Evolutionary conservation across 2,888 invertebrate genomes (phyloP).

Genomic region (Scrobipalpa costella): DNA sequence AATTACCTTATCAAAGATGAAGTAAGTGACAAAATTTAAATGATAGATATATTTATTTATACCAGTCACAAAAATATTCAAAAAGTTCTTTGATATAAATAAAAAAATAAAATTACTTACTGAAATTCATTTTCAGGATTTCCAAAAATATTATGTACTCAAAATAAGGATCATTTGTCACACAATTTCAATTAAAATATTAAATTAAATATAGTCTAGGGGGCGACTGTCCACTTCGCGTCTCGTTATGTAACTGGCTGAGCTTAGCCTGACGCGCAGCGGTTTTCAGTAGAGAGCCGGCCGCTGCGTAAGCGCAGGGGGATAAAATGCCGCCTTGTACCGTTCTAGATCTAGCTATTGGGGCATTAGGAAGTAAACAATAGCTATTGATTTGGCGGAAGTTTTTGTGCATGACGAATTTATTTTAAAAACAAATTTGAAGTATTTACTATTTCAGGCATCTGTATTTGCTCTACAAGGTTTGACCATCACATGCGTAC

Average conservation of each 20-base stretch:
- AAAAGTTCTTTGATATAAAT: neutral
- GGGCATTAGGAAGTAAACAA: neutral
- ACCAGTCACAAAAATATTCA: no score
- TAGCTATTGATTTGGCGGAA: no score
- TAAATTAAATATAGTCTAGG: neutral
- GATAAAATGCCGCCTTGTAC: constrained; percentile 8
- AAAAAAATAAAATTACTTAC: constrained; percentile 7
- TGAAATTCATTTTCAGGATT: neutral
- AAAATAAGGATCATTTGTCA: neutral
- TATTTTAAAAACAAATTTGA: no score
- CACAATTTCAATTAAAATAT: neutral
- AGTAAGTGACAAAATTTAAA: no score
- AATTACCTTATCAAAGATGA: no score
- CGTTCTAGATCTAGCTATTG: no score
- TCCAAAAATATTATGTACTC: neutral
- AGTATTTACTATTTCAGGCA: no score
- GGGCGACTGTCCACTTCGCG: constrained; percentile 46
- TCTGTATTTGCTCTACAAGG: no score
- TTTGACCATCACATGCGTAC: no score
- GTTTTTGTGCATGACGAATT: no score
- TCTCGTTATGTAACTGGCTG: constrained; percentile 57
- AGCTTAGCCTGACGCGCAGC: constrained; percentile 25
- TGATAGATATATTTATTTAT: no score
- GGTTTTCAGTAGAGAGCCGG: constrained; percentile 25
- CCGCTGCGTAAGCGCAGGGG: constrained; percentile 17